Percentiles rank a stretch among this genome's conserved stretches.
These are phyloP conservation scores for Lanius collurio DNA, from an alignment of 2,113 vertebrate genomes.

Conservation along the genomic window DNA sequence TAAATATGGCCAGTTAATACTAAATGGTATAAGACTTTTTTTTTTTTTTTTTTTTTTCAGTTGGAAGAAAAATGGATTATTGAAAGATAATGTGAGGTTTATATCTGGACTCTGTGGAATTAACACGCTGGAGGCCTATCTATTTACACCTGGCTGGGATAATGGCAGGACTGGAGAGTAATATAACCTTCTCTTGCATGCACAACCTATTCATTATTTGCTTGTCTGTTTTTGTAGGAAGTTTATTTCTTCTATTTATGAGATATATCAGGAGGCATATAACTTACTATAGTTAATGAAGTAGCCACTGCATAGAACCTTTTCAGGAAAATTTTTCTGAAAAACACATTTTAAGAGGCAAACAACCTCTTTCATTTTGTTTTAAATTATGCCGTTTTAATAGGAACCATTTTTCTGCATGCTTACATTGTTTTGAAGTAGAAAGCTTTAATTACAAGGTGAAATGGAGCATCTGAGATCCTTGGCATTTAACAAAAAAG, in stretches of 20 bases:
- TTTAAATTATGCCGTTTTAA: background rate
- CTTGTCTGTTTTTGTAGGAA: background rate
- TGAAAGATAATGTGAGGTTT: background rate
- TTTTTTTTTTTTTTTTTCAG: background rate
- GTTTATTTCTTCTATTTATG: background rate
- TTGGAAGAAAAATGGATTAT: conserved; percentile 28
- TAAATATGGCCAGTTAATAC: background rate
- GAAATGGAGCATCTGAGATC: background rate
- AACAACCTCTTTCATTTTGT: background rate
- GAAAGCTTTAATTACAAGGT: background rate
- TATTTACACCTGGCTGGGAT: background rate
- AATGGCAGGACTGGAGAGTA: background rate
- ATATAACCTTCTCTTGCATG: background rate
- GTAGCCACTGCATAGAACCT: background rate
- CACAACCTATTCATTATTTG: background rate
- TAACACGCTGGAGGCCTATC: background rate
- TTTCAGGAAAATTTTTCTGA: background rate
- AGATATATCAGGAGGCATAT: background rate
- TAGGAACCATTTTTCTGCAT: background rate
- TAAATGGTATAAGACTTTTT: background rate
- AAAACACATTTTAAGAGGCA: background rate
- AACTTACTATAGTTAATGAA: background rate
- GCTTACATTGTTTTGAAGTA: background rate
- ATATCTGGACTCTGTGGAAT: background rate
- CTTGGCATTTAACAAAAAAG: background rate